Evolutionary conservation across 2,888 invertebrate species (phyloP), one percentile per base, ranked within the genome.

Genomic region (Apantesis nais): DNA sequence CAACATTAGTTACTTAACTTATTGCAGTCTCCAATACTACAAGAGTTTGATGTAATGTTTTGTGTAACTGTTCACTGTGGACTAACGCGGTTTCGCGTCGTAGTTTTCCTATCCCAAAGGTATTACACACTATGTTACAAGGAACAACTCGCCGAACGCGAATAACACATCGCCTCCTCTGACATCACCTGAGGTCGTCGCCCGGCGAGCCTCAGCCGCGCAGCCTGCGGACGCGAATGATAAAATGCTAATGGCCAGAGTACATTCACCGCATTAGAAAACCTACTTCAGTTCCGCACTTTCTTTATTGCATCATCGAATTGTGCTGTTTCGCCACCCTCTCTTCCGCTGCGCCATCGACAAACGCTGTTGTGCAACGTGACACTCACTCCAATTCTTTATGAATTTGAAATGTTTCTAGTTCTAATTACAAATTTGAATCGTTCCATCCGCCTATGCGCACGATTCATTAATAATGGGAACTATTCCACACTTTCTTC

Each of bases 201-300:
- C 81, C 89, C 90, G 86, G 85, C 82, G 83, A 85, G 86, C 82
- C 86, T 85, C 88, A 67, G 82, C 85, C 80, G 82, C 79, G 77
- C 78, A 82, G 82, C 86, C 87, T 83, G 88, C 87, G 86, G 88
- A 88, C 88, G 88, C 89, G 86, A 91, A 91, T 92, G 90, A 92
- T 92, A 92, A 89, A 90, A 90, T 88, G 89, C 90, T 91, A 93
- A 93, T 93, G 87, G 90, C 86, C 86, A 87, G 85, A 91, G 94
- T 93, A 93, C 94, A 86, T 94, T 94, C 94, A 94, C 94, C 94
- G 93, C 92, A 89, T 88, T 93, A 93, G 93, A 93, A 93, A 93
- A 93, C 90, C 91, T 92, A 93, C 92, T 91, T 92, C 90, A 92
- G 91, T 94, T 94, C 94, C 94, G 94, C 92, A 93, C 94, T 95